A percentile compares a stretch with the other conserved stretches of the same genome.
Conservation (phyloP, 2,888 invertebrate genomes). For the Caenorhabditis japonica region DNA sequence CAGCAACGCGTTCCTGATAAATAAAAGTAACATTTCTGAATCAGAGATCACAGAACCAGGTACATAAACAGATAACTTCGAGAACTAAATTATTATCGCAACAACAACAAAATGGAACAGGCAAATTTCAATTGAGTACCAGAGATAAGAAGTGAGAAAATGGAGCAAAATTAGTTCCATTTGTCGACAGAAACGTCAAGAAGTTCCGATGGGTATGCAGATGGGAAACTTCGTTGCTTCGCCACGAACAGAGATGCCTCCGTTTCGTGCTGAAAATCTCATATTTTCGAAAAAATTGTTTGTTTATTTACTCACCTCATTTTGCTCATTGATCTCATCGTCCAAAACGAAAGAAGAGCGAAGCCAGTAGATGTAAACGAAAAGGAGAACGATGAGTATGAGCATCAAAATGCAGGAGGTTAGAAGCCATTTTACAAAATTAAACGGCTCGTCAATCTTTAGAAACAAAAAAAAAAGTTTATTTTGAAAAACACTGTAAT, state of each 20-base stretch:
- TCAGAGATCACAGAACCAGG: no score
- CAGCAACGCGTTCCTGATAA: no score
- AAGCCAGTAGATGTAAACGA: conserved; percentile 46
- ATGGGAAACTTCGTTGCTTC: conserved; percentile 40
- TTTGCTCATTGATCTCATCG: conserved; percentile 7
- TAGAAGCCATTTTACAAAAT: conserved; percentile 19
- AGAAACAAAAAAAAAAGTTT: no score
- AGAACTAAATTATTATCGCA: no score
- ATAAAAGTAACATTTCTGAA: no score
- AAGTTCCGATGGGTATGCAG: conserved; percentile 29
- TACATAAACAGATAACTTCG: no score
- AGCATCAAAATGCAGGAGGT: conserved; percentile 19
- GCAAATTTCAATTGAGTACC: not conserved
- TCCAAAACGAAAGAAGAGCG: conserved; percentile 29
- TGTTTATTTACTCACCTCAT: conserved; percentile 15
- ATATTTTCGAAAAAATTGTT: not conserved
- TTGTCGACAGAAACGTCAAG: conserved; percentile 46
- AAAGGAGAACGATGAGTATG: conserved; percentile 16
- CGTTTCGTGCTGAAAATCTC: conserved; percentile 18
- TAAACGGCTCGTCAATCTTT: not conserved
- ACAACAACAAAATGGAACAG: not conserved
- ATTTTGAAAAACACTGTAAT: no score
- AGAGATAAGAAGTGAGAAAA: not conserved
- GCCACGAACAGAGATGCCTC: conserved; percentile 46
- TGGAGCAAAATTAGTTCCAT: conserved; percentile 31